Evolutionary conservation across 2,113 vertebrate genomes (phyloP).

Genomic region (Neopipo cinnamomea): DNA sequence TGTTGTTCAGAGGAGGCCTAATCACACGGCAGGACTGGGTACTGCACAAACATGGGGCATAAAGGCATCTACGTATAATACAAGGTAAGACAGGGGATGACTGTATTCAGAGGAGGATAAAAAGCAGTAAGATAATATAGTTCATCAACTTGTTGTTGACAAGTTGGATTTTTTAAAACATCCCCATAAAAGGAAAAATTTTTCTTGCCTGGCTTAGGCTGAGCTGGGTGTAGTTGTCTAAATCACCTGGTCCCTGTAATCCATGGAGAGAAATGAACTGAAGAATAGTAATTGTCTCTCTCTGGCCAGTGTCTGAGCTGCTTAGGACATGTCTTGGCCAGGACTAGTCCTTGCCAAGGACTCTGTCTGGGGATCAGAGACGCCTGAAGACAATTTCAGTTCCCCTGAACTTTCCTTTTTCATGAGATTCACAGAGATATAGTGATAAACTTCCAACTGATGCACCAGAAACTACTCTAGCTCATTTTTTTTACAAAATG

Average conservation of each 20-base stretch:
- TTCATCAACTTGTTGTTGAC: neutral
- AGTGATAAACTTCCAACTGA: neutral
- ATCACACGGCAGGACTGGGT: neutral
- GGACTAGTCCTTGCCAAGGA: neutral
- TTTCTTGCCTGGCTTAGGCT: neutral
- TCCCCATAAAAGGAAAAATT: neutral
- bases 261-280: neutral
- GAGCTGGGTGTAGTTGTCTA: neutral
- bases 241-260: neutral
- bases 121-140: neutral
- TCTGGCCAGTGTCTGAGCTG: neutral
- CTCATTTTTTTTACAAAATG: neutral
- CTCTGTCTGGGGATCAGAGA: neutral
- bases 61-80: neutral
- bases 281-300: neutral
- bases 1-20: neutral
- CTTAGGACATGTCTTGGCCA: neutral
- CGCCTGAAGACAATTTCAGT: neutral
- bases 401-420: neutral
- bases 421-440: neutral
- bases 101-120: neutral
- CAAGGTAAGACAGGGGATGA: neutral
- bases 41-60: neutral
- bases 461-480: neutral
- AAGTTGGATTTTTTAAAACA: neutral